Percentiles rank a stretch among this genome's conserved stretches.
Evolutionary conservation across 2,888 invertebrate genomes (phyloP).

Genomic region (Epirrhoe tristata): DNA sequence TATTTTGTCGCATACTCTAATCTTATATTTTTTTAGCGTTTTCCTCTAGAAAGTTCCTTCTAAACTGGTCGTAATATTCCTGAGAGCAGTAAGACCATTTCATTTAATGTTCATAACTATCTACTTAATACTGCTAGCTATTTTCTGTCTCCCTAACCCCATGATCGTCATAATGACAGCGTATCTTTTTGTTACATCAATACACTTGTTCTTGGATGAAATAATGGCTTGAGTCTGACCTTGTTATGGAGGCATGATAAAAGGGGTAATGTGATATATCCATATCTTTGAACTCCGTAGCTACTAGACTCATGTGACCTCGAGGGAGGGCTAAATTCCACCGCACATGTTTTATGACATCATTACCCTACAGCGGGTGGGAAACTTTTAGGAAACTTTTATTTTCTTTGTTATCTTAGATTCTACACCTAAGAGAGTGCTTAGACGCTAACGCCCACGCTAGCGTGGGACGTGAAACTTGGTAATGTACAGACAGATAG

Average conservation of each 20-base stretch:
- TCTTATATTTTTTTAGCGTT: not conserved
- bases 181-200: conserved; percentile 10
- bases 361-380: conserved; percentile 32
- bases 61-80: not conserved
- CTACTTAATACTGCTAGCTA: not conserved
- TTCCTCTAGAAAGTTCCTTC: not conserved
- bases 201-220: conserved; percentile 2
- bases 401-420: conserved; percentile 33
- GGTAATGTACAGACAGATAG: conserved; percentile 1
- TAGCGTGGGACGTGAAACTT: conserved; percentile 1
- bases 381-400: conserved; percentile 27
- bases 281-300: conserved; percentile 7
- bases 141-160: not conserved
- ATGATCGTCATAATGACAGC: conserved; percentile 7
- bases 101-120: not conserved
- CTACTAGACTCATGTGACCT: conserved; percentile 27
- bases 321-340: conserved; percentile 33
- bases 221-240: conserved; percentile 10
- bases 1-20: not conserved
- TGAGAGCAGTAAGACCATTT: not conserved
- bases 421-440: conserved; percentile 17
- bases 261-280: conserved; percentile 9
- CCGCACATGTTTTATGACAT: conserved; percentile 40
- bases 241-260: conserved; percentile 15
- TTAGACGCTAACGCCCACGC: conserved; percentile 10